phyloP scores from a whole-genome alignment of 2,113 vertebrate species.

The Datnioides undecimradiatus region DNA sequence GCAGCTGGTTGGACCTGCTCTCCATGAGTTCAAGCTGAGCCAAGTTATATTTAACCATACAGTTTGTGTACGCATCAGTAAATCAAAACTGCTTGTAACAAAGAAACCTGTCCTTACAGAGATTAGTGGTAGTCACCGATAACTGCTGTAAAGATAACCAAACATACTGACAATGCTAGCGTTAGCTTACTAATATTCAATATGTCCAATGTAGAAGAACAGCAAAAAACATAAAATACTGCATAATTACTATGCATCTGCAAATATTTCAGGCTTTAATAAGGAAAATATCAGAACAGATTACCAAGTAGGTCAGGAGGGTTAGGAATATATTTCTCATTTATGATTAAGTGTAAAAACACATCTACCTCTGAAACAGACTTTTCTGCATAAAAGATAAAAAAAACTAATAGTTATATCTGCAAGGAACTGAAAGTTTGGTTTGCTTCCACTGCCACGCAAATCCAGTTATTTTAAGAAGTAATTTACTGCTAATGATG shows the following conservation, averaged over 20 bases:
- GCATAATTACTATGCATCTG: too few species aligned
- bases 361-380: neutral
- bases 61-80: neutral
- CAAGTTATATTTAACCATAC: neutral
- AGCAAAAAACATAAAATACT: too few species aligned
- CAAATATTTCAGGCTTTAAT: too few species aligned
- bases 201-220: too few species aligned
- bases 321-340: too few species aligned
- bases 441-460: neutral
- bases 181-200: neutral
- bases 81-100: neutral
- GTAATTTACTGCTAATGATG: neutral
- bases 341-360: neutral
- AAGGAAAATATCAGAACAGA: too few species aligned
- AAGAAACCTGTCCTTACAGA: neutral
- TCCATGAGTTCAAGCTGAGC: neutral
- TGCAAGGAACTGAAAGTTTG: neutral
- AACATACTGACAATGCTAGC: neutral
- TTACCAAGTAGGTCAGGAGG: neutral
- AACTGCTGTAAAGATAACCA: neutral
- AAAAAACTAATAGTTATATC: neutral
- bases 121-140: too few species aligned
- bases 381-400: neutral
- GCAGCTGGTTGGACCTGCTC: neutral
- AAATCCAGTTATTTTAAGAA: neutral